Evolutionary conservation across 2,888 invertebrate genomes (phyloP), one percentile per base, ranked within the genome.

Genomic region (Baccha elongata): DNA sequence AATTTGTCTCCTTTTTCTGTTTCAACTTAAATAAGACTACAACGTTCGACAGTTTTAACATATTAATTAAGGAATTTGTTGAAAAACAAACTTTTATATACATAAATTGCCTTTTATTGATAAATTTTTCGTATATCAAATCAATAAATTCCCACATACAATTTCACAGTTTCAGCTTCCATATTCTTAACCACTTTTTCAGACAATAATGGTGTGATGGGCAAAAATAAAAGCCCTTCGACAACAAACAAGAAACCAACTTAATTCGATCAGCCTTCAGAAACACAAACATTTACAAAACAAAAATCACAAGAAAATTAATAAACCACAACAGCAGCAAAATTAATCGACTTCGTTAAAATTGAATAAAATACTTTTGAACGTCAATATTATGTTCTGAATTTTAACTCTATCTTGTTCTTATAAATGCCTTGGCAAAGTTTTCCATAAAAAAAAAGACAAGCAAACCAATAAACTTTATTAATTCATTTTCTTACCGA

Each of bases 291-390:
- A n/a, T n/a, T n/a, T n/a, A n/a, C n/a, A n/a, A n/a, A 10, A 17
- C 17, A 67, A 15, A 37, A 53, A 21, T 8, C 29, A 15, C 3
- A 4, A 19, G 10, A 50, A 40, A 53, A 53, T 13, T 8, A 19
- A 29, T 29, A 13, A 37, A 11, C 17, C 11, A 17, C 19, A 11
- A 13, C n/a, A 72, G 19, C 44, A 58, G 48, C n/a, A 60, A 68
- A 68, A 75, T 75, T 75, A 75, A 75, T 75, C 68, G 75, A 75
- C 75, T 75, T 75, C 46, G 68, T 75, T 75, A 75, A 68, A 62
- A 68, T 68, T 62, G 46, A 69, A 75, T 75, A 53, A 69, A 68
- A 75, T 75, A 35, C 68, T 62, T n/a, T 53, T 53, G 23, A 75
- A 53, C 53, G 37, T 37, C 44, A 53, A 53, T 35, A 67, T 64